Percentiles rank a stretch among this genome's conserved stretches.
phyloP scores from a whole-genome alignment of 2,797 vertebrate species.

The Xenentodon cancila region DNA sequence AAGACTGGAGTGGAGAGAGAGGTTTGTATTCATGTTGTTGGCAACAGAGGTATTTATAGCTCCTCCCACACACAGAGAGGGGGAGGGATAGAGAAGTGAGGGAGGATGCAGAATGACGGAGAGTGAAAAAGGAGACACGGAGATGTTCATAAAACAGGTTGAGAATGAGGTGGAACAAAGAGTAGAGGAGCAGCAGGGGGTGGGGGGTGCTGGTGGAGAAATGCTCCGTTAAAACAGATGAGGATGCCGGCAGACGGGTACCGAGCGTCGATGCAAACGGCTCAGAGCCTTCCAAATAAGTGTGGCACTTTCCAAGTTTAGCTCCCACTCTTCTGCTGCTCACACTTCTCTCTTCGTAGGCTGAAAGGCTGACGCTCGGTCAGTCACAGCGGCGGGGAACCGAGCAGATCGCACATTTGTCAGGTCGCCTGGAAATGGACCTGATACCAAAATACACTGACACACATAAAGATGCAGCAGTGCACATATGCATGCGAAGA shows the following conservation, averaged over 20 bases:
- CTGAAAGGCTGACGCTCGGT: background rate
- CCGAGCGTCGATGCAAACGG: too few relatives aligned
- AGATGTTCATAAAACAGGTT: constrained; percentile 28
- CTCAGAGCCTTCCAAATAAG: background rate
- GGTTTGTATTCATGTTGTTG: constrained; percentile 75
- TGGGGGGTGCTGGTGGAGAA: constrained; percentile 5
- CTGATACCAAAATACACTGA: background rate
- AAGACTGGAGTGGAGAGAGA: constrained; percentile 62
- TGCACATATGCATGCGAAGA: too few relatives aligned
- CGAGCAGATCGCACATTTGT: constrained; percentile 13
- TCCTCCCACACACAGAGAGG: constrained; percentile 69
- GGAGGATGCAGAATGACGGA: constrained; percentile 14
- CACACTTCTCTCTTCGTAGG: background rate
- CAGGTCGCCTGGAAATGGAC: constrained; percentile 33
- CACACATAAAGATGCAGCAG: too few relatives aligned
- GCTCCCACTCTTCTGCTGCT: constrained; percentile 39
- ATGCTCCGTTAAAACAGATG: constrained; percentile 23
- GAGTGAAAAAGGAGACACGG: constrained; percentile 39
- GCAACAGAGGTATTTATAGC: constrained; percentile 79
- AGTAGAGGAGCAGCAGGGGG: constrained; percentile 50
- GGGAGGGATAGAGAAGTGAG: constrained; percentile 23
- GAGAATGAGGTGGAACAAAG: constrained; percentile 30
- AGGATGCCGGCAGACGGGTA: constrained; percentile 21
- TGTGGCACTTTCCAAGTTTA: constrained; percentile 37
- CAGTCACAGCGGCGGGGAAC: constrained; percentile 8